Evolutionary conservation across 2,113 vertebrate genomes (phyloP).

Genomic region (Neogobius melanostomus): DNA sequence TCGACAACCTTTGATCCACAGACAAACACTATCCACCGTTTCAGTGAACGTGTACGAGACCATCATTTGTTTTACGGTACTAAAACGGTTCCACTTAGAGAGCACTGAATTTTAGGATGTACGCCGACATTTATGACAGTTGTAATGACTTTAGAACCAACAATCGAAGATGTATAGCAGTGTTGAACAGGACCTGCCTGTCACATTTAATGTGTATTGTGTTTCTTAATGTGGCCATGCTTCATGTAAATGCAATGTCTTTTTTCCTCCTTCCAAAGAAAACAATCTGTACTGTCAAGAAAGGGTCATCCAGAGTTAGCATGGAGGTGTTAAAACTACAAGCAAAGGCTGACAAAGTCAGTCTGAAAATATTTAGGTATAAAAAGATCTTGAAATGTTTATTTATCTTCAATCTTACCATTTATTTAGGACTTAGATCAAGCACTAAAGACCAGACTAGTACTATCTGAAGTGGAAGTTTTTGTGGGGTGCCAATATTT

Average conservation of each 20-base stretch:
- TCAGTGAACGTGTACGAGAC: too few relatives aligned
- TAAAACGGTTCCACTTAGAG: neutral
- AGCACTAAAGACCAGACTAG: constrained; percentile 6
- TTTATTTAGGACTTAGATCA: constrained; percentile 21
- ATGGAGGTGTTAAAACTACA: constrained; percentile 39
- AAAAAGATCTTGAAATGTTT: constrained; percentile 30
- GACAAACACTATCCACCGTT: too few relatives aligned
- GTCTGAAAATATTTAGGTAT: constrained; percentile 14
- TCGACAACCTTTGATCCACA: too few relatives aligned
- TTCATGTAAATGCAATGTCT: constrained; percentile 24
- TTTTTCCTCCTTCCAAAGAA: constrained; percentile 12
- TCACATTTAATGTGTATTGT: neutral
- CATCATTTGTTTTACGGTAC: neutral
- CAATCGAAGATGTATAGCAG: neutral
- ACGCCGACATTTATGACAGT: neutral
- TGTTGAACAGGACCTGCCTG: neutral
- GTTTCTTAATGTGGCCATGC: constrained; percentile 2
- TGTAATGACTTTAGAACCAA: constrained; percentile 12
- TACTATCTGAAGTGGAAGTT: constrained; percentile 6
- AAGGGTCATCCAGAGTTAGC: constrained; percentile 22
- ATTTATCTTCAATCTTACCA: constrained; percentile 16
- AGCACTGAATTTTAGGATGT: neutral
- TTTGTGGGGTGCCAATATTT: neutral
- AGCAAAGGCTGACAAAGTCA: neutral
- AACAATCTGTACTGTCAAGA: constrained; percentile 2